Evolutionary conservation across 2,113 vertebrate genomes (phyloP), one percentile per base, ranked within the genome.

Genomic region (Amphiprion percula): DNA sequence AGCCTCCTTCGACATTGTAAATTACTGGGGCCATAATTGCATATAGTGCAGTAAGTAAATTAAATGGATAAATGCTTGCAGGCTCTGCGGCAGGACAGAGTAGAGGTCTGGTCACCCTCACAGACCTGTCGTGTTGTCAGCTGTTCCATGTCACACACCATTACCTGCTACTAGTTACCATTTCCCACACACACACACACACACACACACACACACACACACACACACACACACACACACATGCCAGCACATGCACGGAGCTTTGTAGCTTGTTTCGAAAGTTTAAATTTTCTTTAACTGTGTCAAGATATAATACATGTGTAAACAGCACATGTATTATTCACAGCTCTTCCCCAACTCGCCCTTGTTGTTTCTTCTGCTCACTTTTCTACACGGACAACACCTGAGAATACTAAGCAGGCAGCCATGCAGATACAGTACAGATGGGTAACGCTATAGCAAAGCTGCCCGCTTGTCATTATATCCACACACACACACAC

Each of bases 11-110:
- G 83, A 81, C 60, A 67, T 82, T 85, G 70, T 91, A 92, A 88
- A 85, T 92, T 82, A 87, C 90, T 87, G 70, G 62, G 68, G 86
- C 80, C 78, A 87, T 91, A 92, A 92, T 92, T 93, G 87, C 76
- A 93, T 93, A 37, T 90, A 91, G 87, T 82, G 83, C 83, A 63
- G 74, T 90, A 88, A 90, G 87, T 90, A 88, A 91, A 91, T 93
- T 77, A 91, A 93, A 92, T 85, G 80, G 79, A 77, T 87, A 83
- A 60, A 68, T 75, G 82, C 62, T 81, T 53, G 72, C 74, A 80
- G 82, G 64, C 81, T 72, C 63, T 70, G 80, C 63, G 21, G 77
- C 66, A 70, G 78, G 79, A 87, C 44, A 1, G 66, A 60, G 47
- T 6, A 15, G 49, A 59, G 63, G 67, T 79, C 77, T 59, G 74